Evolutionary conservation across 2,888 invertebrate species (phyloP), one percentile per base, ranked within the genome.

Genomic region (Kuschelorhynchus macadamiae): DNA sequence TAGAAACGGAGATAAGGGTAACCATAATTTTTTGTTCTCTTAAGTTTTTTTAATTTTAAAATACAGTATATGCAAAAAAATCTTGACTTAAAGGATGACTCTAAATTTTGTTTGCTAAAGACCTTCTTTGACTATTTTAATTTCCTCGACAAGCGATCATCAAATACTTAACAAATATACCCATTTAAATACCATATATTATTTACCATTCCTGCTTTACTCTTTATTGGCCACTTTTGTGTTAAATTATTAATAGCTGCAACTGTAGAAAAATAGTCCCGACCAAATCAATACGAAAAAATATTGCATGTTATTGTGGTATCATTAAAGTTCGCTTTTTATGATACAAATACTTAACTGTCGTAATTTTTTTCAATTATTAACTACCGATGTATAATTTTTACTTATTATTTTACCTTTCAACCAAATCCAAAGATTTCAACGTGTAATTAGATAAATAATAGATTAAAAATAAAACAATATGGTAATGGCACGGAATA

Each of bases 381-480:
- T 64, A 39, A 64, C 1, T 3, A 33, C 47, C 21, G 14, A 41
- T 41, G 49, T 64, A 42, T 57, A 57, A 65, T 65, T 57, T 59
- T 50, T 33, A 57, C 49, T 65, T 50, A 57, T 57, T 65, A 65
- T 65, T 59, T 64, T 64, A 56, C 63, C 44, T 59, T 65, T 59
- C 57, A 57, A 65, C 42, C 44, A 57, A 65, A 65, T 57, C 44
- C 33, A 20, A 44, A 41, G 36, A 41, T 12, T 41, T 32, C 44
- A 14, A 39, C 44, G 44, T 59, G 20, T 59, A 65, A 65, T 57
- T 65, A 65, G 50, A 52, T 59, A 32, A 59, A 33, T 57, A 65
- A 49, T 44, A 41, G 36, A 49, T 39, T 41, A 36, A 50, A 56
- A 39, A 53, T 44, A 16, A 18, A 52, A 16, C 41, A 17, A 18